These are phyloP conservation scores for Endomychus coccineus DNA, from an alignment of 2,888 invertebrate species.

Conservation along the genomic window DNA sequence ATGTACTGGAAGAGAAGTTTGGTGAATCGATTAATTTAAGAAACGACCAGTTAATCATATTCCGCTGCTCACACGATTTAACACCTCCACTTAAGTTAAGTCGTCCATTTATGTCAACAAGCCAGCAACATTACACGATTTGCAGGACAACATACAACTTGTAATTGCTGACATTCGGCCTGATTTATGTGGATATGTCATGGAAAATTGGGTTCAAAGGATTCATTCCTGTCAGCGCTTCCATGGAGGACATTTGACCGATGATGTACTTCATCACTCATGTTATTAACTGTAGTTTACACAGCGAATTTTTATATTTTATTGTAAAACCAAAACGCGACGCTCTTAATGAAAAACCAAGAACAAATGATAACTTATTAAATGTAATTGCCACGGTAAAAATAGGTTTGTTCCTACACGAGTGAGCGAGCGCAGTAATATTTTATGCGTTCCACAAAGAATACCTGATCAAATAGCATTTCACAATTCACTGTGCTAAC, in stretches of 20 bases:
- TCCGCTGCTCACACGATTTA: conserved; percentile 4
- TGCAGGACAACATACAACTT: conserved; percentile 8
- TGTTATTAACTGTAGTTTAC: no score
- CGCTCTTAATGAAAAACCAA: no score
- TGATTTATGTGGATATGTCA: not conserved
- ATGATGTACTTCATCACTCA: not conserved
- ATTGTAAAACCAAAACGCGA: no score
- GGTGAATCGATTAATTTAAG: conserved; percentile 4
- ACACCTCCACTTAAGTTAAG: conserved; percentile 7
- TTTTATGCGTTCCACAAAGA: no score
- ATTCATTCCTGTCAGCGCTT: conserved; percentile 5
- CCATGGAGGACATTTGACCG: conserved; percentile 2
- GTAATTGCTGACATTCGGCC: conserved; percentile 8
- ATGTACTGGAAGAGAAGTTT: conserved; percentile 5
- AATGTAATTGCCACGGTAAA: no score
- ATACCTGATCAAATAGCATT: no score
- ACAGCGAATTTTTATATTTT: no score
- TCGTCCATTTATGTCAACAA: conserved; percentile 7
- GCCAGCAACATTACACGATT: conserved; percentile 4
- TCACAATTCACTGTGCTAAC: no score
- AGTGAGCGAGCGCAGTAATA: no score
- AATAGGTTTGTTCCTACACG: no score
- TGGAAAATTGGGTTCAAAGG: conserved; percentile 2
- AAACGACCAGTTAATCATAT: conserved; percentile 1
- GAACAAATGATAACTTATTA: no score